Conservation (phyloP, 2,888 invertebrate species). For the Psylliodes chrysocephalus region DNA sequence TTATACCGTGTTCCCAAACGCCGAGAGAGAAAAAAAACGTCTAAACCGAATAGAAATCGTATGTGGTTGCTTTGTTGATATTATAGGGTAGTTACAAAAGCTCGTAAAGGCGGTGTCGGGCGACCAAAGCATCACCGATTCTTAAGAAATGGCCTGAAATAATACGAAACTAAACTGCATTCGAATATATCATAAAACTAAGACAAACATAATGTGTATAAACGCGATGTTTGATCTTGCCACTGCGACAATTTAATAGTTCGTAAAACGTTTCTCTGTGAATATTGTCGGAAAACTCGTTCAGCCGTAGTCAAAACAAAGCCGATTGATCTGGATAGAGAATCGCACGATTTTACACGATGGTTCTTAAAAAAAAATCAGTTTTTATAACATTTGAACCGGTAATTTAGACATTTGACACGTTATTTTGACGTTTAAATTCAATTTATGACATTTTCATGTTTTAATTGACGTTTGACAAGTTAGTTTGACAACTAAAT, state of each 20-base stretch:
- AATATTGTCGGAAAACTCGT: slow-evolving; percentile 22
- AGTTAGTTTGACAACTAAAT: too few relatives aligned
- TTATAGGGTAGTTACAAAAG: slow-evolving; percentile 50
- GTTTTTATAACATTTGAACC: too few relatives aligned
- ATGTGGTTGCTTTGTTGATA: slow-evolving; percentile 48
- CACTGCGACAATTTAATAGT: slow-evolving; percentile 60
- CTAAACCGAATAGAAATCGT: slow-evolving; percentile 38
- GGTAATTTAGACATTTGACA: too few relatives aligned
- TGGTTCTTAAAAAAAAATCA: too few relatives aligned
- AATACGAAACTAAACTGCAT: slow-evolving; percentile 55
- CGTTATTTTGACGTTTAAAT: too few relatives aligned
- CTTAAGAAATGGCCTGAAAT: slow-evolving; percentile 60
- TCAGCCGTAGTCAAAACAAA: too few relatives aligned
- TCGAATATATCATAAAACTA: slow-evolving; percentile 60
- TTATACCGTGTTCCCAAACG: too few relatives aligned
- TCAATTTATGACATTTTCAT: too few relatives aligned
- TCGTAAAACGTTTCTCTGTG: slow-evolving; percentile 41
- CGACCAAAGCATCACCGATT: slow-evolving; percentile 46
- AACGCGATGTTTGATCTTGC: slow-evolving; percentile 59
- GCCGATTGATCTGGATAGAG: too few relatives aligned
- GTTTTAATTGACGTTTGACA: too few relatives aligned
- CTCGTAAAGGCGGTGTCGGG: slow-evolving; percentile 46
- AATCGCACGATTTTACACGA: too few relatives aligned
- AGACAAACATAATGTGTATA: slow-evolving; percentile 61
- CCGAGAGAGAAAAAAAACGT: too few relatives aligned